Evolutionary conservation across 2,888 invertebrate genomes (phyloP).

Genomic region (Ischnus inquisitorius): DNA sequence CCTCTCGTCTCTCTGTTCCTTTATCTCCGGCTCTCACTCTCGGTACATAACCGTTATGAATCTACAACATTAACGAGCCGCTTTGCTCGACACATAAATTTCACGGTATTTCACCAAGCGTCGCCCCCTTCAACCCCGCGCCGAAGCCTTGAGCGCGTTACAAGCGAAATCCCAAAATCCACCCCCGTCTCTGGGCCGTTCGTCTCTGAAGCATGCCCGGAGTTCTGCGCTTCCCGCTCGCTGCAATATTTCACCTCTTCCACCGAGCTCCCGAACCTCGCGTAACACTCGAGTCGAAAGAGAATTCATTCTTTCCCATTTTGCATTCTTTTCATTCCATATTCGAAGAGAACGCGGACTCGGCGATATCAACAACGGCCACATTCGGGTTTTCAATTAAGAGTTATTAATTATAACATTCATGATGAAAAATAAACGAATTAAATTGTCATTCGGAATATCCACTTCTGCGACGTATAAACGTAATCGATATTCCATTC

Average conservation of each 20-base stretch:
- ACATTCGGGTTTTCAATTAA: neutral
- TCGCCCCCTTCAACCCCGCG: constrained; percentile 12
- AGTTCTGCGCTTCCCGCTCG: neutral
- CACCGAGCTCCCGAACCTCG: neutral
- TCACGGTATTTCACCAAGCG: constrained; percentile 67
- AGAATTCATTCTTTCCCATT: neutral
- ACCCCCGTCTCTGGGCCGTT: constrained; percentile 11
- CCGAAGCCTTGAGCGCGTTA: constrained; percentile 30
- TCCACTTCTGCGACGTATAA: neutral
- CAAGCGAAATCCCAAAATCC: constrained; percentile 59
- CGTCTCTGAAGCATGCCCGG: constrained; percentile 25
- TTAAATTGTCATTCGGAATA: neutral
- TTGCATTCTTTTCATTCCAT: neutral
- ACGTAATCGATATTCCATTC: neutral
- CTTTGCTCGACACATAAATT: constrained; percentile 71
- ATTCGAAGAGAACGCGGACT: neutral
- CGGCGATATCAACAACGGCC: too few relatives aligned
- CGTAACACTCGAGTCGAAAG: neutral
- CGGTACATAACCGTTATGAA: constrained; percentile 71
- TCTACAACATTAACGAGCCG: constrained; percentile 75
- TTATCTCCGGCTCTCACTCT: constrained; percentile 9
- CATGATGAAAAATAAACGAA: neutral
- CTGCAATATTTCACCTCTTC: neutral
- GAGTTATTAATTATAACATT: neutral
- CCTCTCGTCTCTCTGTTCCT: constrained; percentile 1